These are phyloP conservation scores for Gandaritis pyraliata DNA, from an alignment of 2,888 invertebrate species.

Conservation along the genomic window DNA sequence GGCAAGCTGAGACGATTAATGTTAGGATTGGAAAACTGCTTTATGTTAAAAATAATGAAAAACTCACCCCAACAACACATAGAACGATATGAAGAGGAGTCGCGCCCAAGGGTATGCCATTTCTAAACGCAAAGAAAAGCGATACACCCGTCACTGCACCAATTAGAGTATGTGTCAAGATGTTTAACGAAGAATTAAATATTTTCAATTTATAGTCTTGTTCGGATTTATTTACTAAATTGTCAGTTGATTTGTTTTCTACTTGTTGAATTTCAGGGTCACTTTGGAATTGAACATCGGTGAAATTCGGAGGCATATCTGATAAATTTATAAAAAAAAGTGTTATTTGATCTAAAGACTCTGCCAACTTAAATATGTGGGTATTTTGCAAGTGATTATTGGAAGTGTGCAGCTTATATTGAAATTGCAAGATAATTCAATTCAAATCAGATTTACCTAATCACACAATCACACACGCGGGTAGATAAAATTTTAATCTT, in stretches of 20 bases:
- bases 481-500: no score
- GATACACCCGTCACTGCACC: constrained; percentile 59
- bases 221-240: constrained; percentile 28
- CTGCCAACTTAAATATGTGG: background rate
- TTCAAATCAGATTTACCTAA: constrained; percentile 9
- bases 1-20: no score
- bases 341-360: background rate
- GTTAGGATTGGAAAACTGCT: background rate
- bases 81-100: constrained; percentile 62
- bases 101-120: constrained; percentile 53
- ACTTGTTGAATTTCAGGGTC: constrained; percentile 42
- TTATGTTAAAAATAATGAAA: background rate
- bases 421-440: no score
- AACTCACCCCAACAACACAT: constrained; percentile 74
- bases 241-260: constrained; percentile 21
- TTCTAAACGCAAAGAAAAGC: constrained; percentile 55
- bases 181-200: constrained; percentile 57
- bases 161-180: constrained; percentile 63
- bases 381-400: constrained; percentile 1
- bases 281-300: constrained; percentile 39
- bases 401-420: no score
- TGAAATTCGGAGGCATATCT: constrained; percentile 53
- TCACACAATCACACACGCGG: background rate
- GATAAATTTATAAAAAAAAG: background rate
- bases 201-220: constrained; percentile 54